These are phyloP conservation scores for Tachysurus vachellii DNA, from an alignment of 2,113 vertebrate genomes.

Conservation along the genomic window DNA sequence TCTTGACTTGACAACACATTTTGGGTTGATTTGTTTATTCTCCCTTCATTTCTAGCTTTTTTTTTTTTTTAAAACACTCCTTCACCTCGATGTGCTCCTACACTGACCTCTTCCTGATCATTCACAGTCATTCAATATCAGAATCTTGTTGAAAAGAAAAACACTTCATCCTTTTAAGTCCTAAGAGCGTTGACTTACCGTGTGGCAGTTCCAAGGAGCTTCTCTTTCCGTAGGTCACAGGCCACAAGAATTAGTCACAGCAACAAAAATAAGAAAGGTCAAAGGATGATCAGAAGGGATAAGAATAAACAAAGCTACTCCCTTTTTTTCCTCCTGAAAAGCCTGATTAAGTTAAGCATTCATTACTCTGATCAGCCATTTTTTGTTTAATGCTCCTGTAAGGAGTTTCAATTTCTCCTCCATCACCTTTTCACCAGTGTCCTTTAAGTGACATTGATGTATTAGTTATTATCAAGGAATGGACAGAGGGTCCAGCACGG, in stretches of 20 bases:
- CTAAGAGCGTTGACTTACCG: conserved; percentile 13
- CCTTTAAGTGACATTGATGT: conserved; percentile 22
- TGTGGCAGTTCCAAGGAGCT: conserved; percentile 4
- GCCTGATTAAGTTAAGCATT: conserved; percentile 21
- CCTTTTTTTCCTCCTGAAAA: conserved; percentile 25
- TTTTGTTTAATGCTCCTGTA: not conserved
- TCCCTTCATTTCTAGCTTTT: conserved; percentile 7
- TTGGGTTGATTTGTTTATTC: not conserved
- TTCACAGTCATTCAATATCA: conserved; percentile 31
- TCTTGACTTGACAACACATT: not conserved
- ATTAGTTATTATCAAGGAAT: conserved; percentile 28
- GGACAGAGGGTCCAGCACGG: conserved; percentile 29
- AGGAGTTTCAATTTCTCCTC: not conserved
- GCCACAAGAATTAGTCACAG: conserved; percentile 44
- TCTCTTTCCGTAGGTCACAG: conserved; percentile 52
- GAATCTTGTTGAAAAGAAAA: conserved; percentile 27
- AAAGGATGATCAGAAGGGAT: conserved; percentile 43
- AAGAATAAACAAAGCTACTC: conserved; percentile 45
- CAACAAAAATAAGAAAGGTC: conserved; percentile 51
- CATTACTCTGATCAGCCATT: not conserved
- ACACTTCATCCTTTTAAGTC: conserved; percentile 46
- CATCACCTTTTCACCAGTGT: not conserved
- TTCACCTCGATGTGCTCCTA: not conserved
- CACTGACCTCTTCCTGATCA: conserved; percentile 31
- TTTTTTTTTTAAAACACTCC: not conserved